phyloP scores from a whole-genome alignment of 2,113 vertebrate genomes.

The Lycaon pictus region DNA sequence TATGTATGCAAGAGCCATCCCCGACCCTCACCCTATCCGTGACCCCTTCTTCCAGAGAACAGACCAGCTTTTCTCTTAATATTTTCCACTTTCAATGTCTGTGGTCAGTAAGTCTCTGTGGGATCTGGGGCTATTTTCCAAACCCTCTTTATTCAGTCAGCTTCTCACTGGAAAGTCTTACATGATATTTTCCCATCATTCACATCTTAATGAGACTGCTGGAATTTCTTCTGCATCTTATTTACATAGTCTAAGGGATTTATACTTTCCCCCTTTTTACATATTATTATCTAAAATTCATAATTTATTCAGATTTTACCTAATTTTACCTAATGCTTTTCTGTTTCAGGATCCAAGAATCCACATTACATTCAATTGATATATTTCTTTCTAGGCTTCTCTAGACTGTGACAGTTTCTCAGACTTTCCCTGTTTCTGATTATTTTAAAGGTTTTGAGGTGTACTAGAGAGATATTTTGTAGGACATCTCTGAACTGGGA shows the following conservation, averaged over 20 bases:
- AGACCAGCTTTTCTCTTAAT: conserved; percentile 71
- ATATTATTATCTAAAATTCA: neutral
- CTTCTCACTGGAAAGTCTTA: conserved; percentile 67
- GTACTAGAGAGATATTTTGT: neutral
- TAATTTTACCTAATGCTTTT: neutral
- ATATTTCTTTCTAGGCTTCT: neutral
- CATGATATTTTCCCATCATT: conserved; percentile 3
- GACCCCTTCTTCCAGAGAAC: conserved; percentile 68
- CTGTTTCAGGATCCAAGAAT: neutral
- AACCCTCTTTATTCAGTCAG: conserved; percentile 55
- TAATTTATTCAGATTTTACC: neutral
- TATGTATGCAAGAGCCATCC: neutral
- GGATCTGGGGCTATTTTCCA: conserved; percentile 37
- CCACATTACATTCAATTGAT: neutral
- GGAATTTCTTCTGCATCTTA: conserved; percentile 20
- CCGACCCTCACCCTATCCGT: conserved; percentile 61
- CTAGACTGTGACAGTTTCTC: neutral
- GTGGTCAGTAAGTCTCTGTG: conserved; percentile 55
- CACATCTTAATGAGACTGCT: conserved; percentile 49
- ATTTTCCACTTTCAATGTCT: conserved; percentile 63
- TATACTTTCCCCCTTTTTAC: neutral
- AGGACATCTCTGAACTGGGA: neutral
- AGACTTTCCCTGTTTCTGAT: neutral
- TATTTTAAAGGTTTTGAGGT: neutral
- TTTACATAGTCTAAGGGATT: conserved; percentile 48